Evolutionary conservation across 2,113 vertebrate species (phyloP), one percentile per base, ranked within the genome.

Genomic region (Podiceps cristatus): DNA sequence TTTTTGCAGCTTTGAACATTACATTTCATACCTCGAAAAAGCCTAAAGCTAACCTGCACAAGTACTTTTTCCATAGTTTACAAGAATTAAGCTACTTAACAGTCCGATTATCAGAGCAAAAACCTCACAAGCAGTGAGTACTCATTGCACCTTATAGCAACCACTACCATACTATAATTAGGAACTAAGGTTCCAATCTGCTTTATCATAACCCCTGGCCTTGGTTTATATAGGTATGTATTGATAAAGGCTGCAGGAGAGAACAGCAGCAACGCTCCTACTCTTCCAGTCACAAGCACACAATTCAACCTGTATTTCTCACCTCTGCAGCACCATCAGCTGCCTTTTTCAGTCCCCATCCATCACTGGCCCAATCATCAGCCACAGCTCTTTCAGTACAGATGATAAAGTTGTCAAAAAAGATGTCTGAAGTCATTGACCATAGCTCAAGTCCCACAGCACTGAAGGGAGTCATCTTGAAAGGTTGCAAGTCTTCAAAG

Each of bases 391-490:
- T 98, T 68, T 99, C 99, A 24, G 98, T 98, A 58, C 98, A 99
- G 95, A 99, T 98, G 58, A 99, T 99, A 86, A 99, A 99, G 96
- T 99, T 99, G 97, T 99, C 99, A 77, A 99, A 99, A 98, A 99
- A 99, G 91, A 99, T 99, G 89, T 99, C 99, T 2, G 99, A 99
- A 35, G 99, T 99, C 99, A 99, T 99, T 94, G 99, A 99, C 99
- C 99, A 99, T 31, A 99, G 98, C 96, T 99, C 99, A 76, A 99
- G 99, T 4, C 99, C 99, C 74, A 99, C 75, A 44, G 99, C 99
- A 80, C 86, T 99, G 98, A 99, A 98, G 1, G 99, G 91, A 23
- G 98, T 99, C 99, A 99, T 99, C 95, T 89, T 99, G 98, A 99
- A 99, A 7, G 99, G 99, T 71, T 99, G 98, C 85, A 99, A 96